Percentiles rank a stretch among this genome's conserved stretches.
These are phyloP conservation scores for Rhyacichthys aspro DNA, from an alignment of 2,797 vertebrate species.

Conservation along the genomic window DNA sequence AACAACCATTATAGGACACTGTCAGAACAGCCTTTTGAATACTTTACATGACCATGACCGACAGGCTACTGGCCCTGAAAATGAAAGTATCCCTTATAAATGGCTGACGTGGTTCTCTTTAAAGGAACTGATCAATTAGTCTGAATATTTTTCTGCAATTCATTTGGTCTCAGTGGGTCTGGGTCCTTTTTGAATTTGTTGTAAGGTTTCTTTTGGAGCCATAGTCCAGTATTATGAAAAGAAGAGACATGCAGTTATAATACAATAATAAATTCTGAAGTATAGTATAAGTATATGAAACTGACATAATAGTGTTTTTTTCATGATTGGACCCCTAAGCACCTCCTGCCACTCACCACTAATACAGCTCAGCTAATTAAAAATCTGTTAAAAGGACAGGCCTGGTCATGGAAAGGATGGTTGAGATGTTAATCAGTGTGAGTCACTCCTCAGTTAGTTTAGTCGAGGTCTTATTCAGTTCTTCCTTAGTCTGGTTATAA, in stretches of 20 bases:
- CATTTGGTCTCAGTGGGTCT: constrained; percentile 11
- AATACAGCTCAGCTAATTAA: constrained; percentile 7
- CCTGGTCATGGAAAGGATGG: constrained; percentile 1
- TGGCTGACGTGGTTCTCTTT: constrained; percentile 21
- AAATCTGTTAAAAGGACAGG: not conserved
- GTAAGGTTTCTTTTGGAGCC: too few species aligned
- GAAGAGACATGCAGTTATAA: not conserved
- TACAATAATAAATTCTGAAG: not conserved
- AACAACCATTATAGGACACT: not conserved
- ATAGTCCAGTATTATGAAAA: too few species aligned
- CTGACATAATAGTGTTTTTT: constrained; percentile 2
- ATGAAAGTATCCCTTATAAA: constrained; percentile 29
- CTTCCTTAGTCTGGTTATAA: not conserved
- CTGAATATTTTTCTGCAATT: constrained; percentile 24
- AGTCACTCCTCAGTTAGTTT: constrained; percentile 7
- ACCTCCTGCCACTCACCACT: not conserved
- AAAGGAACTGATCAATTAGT: constrained; percentile 30
- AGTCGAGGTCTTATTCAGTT: constrained; percentile 3
- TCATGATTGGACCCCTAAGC: not conserved
- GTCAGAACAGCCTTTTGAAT: constrained; percentile 5
- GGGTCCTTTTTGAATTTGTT: not conserved
- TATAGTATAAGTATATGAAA: not conserved
- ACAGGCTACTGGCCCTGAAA: not conserved
- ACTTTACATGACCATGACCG: constrained; percentile 17
- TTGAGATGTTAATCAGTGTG: constrained; percentile 9